Base-by-base conservation (phyloP, 2,113 vertebrate species). In the Isichthys henryi region DNA sequence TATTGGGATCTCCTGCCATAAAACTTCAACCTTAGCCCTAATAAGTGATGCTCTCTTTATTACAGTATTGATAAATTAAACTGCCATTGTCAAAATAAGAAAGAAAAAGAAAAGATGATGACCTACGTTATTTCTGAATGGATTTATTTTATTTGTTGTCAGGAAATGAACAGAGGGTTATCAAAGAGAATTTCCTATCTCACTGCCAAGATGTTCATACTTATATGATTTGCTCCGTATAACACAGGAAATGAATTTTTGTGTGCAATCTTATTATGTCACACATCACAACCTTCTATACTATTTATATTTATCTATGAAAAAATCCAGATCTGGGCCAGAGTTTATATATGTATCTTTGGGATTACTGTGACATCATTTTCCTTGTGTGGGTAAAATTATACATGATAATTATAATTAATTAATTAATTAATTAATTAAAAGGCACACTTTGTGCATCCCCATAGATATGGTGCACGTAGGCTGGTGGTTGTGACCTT, bases 101-200 rank as follows among this genome's bases (percentile, higher is more conserved):
- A 62, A 90, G 91, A 88, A 89, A 89, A 88, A 92, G 89, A 85
- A 96, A 96, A 96, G 96, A 77, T 95, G 95, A 96, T 95, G 94
- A 95, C 96, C 94, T 94, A 95, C 96, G 97, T 96, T 95, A 96
- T 97, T 97, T 96, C 95, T 95, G 95, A 93, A 95, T 95, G 96
- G 96, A 95, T 96, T 96, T 96, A 92, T 91, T 95, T 95, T 96
- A 2, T 96, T 95, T 97, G 98, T 98, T 97, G 98, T 98, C 97
- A 99, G 98, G 98, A 99, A 99, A 99, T 99, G 97, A 99, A 98
- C 97, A 98, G 98, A 98, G 97, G 97, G 97, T 97, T 99, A 99
- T 99, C 97, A 96, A 95, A 94, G 96, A 96, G 95, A 96, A 97
- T 98, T 97, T 97, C 94, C 94, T 93, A 98, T 99, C 98, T 97